Percentiles rank a stretch among this genome's conserved stretches.
phyloP scores from a whole-genome alignment of 2,797 vertebrate genomes.

The Gobionotothen gibberifrons region DNA sequence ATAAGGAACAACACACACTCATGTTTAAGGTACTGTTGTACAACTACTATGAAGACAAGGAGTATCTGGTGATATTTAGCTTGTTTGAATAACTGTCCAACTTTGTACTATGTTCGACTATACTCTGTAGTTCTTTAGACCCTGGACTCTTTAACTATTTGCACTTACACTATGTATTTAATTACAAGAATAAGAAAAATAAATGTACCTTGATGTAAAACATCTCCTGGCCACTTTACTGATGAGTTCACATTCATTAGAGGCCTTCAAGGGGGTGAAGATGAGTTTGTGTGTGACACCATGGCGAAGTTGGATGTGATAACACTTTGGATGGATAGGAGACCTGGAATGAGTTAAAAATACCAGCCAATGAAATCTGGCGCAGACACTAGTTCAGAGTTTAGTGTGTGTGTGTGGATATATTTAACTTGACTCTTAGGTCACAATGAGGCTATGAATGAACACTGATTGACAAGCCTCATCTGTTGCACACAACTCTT shows the following conservation, averaged over 20 bases:
- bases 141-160: slow-evolving; percentile 96
- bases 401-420: slow-evolving; percentile 19
- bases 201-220: slow-evolving; percentile 97
- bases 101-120: slow-evolving; percentile 96
- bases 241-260: slow-evolving; percentile 35
- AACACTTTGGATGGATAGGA: slow-evolving; percentile 44
- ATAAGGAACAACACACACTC: slow-evolving; percentile 88
- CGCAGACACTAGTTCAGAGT: slow-evolving; percentile 28
- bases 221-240: slow-evolving; percentile 59
- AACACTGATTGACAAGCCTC: slow-evolving; percentile 54
- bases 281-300: slow-evolving; percentile 20
- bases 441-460: slow-evolving; percentile 59
- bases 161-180: slow-evolving; percentile 97
- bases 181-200: slow-evolving; percentile 98
- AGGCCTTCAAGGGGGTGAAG: slow-evolving; percentile 8
- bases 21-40: slow-evolving; percentile 91
- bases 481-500: slow-evolving; percentile 63
- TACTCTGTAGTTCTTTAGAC: slow-evolving; percentile 96
- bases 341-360: slow-evolving; percentile 70
- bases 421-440: slow-evolving; percentile 62
- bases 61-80: slow-evolving; percentile 88
- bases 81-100: slow-evolving; percentile 95
- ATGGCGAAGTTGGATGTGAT: slow-evolving; percentile 51
- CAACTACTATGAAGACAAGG: slow-evolving; percentile 92
- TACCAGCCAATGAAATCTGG: slow-evolving; percentile 61